Evolutionary conservation across 2,888 invertebrate species (phyloP).

Genomic region (Meloe dianella): DNA sequence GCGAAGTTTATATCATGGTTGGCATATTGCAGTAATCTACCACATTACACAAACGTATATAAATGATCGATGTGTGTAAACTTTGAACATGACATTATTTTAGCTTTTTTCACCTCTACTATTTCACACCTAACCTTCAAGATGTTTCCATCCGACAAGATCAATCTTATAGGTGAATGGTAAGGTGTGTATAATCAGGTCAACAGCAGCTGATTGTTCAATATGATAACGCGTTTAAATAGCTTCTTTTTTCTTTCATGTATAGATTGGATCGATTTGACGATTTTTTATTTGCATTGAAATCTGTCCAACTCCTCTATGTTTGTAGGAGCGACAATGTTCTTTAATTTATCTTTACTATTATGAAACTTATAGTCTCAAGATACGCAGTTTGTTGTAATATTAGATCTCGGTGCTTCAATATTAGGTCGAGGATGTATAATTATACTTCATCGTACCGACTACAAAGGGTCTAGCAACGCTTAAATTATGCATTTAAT

Average conservation of each 20-base stretch:
- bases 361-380: neutral
- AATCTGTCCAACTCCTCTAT: neutral
- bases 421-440: neutral
- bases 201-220: neutral
- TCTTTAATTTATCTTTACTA: neutral
- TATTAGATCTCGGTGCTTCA: neutral
- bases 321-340: neutral
- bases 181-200: neutral
- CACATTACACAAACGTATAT: slow-evolving; percentile 9
- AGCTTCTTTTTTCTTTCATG: neutral
- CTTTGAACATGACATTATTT: slow-evolving; percentile 23
- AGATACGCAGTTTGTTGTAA: neutral
- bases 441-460: neutral
- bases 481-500: neutral
- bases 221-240: neutral
- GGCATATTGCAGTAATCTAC: slow-evolving; percentile 17
- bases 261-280: neutral
- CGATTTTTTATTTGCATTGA: neutral
- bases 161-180: neutral
- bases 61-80: slow-evolving; percentile 27
- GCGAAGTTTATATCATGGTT: neutral
- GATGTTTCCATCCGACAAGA: slow-evolving; percentile 2
- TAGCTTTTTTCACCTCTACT: slow-evolving; percentile 27
- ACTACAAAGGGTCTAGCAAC: neutral
- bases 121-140: slow-evolving; percentile 21